Base-by-base conservation (phyloP, 2,888 invertebrate genomes). In the Drosophila algonquin region DNA sequence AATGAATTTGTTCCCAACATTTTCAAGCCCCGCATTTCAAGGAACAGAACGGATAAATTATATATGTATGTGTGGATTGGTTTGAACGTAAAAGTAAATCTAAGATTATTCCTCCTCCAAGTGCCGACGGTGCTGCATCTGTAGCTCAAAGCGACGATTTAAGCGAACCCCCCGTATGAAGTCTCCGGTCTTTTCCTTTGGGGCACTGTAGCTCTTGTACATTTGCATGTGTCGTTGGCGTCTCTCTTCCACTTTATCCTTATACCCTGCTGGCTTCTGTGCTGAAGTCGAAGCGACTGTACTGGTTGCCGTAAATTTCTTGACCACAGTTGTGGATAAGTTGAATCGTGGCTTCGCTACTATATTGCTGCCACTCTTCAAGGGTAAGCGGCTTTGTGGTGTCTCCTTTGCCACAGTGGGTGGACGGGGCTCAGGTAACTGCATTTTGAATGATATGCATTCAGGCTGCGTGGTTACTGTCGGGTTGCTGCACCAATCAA, bases 91-190 rank as follows among this genome's bases (percentile, higher is more conserved):
- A 2, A 9, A 54, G 18, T 35, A 57, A 35, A 56, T 32, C n/a
- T 16, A 46, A 54, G 10, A 32, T 27, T n/a, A 70, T 30, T 68
- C 47, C 10, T 71, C 73, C 3, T 75, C 73, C 40, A 83, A 58
- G 47, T 86, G 82, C 6, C 94, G 94, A 24, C 95, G 93, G 90
- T 94, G 93, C 79, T 94, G 93, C 96, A 96, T 96, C 81, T 95
- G 94, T 61, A 96, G 90, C 62, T 96, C 95, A 80, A 96, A 96
- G 50, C 96, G 93, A 46, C 95, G 93, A 90, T 96, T 96, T 0
- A 94, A 94, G 45, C 96, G 92, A 0, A 96, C 95, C 0, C 95
- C 95, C 73, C 94, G 94, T 0, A 96, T 81, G 1, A 89, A 60
- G 24, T 86, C 81, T 1, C 35, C 54, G 2, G 70, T 71, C 55